A percentile compares a stretch with the other conserved stretches of the same genome.
These are phyloP conservation scores for Plagiodera versicolora DNA, from an alignment of 2,888 invertebrate genomes.

Conservation along the genomic window DNA sequence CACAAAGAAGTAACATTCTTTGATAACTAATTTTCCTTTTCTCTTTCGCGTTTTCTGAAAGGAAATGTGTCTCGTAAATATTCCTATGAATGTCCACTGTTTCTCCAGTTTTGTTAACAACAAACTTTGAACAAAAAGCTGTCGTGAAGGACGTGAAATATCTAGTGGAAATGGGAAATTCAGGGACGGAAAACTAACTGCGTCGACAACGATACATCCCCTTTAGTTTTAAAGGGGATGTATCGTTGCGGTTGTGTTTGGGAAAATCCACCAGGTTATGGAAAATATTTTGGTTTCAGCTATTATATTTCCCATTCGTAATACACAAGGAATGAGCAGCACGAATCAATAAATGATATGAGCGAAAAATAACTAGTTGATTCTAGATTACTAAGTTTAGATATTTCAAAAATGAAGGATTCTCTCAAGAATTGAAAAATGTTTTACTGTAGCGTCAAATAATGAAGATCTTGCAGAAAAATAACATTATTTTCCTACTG, in stretches of 20 bases:
- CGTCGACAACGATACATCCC: slow-evolving; percentile 33
- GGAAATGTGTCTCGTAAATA: slow-evolving; percentile 40
- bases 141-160: slow-evolving; percentile 30
- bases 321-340: too few species aligned
- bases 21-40: background rate
- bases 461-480: too few species aligned
- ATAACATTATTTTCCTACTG: too few species aligned
- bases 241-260: background rate
- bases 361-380: too few species aligned
- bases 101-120: slow-evolving; percentile 51
- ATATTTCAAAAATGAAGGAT: too few species aligned
- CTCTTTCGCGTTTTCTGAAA: slow-evolving; percentile 13
- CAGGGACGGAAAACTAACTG: slow-evolving; percentile 7
- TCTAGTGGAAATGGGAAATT: slow-evolving; percentile 42
- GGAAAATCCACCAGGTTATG: slow-evolving; percentile 34
- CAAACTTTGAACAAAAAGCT: slow-evolving; percentile 51
- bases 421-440: too few species aligned
- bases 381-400: too few species aligned
- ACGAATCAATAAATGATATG: too few species aligned
- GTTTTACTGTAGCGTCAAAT: too few species aligned
- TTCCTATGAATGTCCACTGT: slow-evolving; percentile 32
- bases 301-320: background rate
- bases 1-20: too few species aligned
- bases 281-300: slow-evolving; percentile 34
- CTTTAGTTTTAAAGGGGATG: slow-evolving; percentile 51